phyloP scores from a whole-genome alignment of 2,797 vertebrate species.

The Semaprochilodus insignis region DNA sequence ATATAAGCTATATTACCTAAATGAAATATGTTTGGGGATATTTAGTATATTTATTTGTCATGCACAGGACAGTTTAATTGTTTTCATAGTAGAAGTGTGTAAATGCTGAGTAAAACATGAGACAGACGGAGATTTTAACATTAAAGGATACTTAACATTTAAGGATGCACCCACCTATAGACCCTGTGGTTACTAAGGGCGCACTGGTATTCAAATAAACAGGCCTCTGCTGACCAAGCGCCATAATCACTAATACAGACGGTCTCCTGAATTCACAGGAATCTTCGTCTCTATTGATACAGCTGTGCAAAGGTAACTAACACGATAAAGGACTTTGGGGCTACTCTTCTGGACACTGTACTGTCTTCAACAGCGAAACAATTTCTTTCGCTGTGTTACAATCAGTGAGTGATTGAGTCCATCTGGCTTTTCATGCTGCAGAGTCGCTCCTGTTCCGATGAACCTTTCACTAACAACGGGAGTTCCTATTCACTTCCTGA shows the following conservation, averaged over 20 bases:
- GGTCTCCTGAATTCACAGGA: background rate
- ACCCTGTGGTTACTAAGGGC: background rate
- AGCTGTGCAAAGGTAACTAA: background rate
- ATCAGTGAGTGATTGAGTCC: constrained; percentile 52
- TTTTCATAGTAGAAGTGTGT: too few relatives aligned
- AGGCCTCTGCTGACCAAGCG: background rate
- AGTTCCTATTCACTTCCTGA: constrained; percentile 54
- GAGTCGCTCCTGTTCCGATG: constrained; percentile 28
- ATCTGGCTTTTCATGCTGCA: constrained; percentile 33
- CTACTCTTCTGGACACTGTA: constrained; percentile 23
- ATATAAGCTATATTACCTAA: too few relatives aligned
- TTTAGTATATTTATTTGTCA: too few relatives aligned
- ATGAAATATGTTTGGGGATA: too few relatives aligned
- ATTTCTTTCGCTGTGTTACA: constrained; percentile 42
- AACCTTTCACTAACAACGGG: constrained; percentile 50
- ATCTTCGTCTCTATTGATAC: background rate
- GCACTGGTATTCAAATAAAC: background rate
- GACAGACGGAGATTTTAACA: too few relatives aligned
- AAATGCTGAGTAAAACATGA: too few relatives aligned
- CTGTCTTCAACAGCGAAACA: constrained; percentile 21
- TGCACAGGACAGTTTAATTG: too few relatives aligned
- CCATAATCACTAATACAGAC: background rate
- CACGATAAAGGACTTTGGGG: constrained; percentile 2
- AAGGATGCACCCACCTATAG: too few relatives aligned
- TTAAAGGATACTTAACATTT: too few relatives aligned